Conservation (phyloP, 2,113 vertebrate genomes). For the Prolemur simus region DNA sequence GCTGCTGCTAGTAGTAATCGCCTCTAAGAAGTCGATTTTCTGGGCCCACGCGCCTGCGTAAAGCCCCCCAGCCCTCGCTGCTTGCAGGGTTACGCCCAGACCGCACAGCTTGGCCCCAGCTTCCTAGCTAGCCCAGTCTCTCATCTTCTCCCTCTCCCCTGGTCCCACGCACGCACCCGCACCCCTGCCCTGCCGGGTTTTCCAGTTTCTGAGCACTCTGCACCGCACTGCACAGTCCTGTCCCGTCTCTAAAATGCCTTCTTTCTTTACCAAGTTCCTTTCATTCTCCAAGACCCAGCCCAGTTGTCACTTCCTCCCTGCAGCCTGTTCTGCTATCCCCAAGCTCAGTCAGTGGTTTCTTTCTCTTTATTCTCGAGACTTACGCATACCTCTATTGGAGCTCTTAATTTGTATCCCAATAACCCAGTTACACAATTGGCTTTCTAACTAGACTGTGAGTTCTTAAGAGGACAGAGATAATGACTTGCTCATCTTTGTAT, state of each 20-base stretch:
- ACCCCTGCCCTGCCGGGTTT: fast-evolving
- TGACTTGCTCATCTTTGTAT: not conserved
- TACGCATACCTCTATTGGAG: not conserved
- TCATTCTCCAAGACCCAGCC: not conserved
- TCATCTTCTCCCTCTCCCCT: fast-evolving
- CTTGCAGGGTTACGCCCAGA: not conserved
- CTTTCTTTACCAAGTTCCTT: not conserved
- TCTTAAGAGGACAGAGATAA: slow-evolving; percentile 37
- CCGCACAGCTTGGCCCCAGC: not conserved
- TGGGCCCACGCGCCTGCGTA: not conserved
- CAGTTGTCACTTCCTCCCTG: not conserved
- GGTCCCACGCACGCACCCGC: fast-evolving
- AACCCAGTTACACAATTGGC: not conserved
- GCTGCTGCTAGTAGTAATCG: not conserved
- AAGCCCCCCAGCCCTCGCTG: too few relatives aligned
- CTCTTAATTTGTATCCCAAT: not conserved
- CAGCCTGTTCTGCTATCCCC: not conserved
- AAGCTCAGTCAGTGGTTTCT: not conserved
- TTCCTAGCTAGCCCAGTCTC: not conserved
- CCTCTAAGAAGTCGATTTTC: not conserved
- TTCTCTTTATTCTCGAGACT: not conserved
- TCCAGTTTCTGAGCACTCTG: fast-evolving
- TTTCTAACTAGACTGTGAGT: not conserved
- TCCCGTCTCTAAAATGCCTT: not conserved
- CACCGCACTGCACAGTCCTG: fast-evolving